These are phyloP conservation scores for Galaxea fascicularis DNA, from an alignment of 92 coral and sea anemone species.

Conservation along the genomic window DNA sequence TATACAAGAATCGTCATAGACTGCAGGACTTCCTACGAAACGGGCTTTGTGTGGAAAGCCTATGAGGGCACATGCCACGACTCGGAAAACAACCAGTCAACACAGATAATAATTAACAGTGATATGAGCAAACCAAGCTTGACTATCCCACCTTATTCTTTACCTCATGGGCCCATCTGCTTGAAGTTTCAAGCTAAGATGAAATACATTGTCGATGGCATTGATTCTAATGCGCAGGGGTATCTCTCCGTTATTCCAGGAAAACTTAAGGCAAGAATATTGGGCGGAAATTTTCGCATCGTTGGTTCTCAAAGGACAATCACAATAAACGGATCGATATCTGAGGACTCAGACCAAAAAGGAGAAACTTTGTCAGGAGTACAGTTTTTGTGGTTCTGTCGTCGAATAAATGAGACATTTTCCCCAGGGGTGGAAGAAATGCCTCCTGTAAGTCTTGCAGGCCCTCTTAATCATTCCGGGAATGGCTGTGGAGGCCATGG, in stretches of 20 bases:
- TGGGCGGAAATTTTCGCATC: constrained; percentile 67
- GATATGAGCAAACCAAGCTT: constrained; percentile 48
- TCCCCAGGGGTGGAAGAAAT: constrained; percentile 3
- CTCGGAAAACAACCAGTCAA: not conserved
- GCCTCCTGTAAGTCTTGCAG: not conserved
- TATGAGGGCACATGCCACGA: constrained; percentile 12
- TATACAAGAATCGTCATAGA: constrained; percentile 38
- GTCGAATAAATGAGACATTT: constrained; percentile 36
- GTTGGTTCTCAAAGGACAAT: constrained; percentile 48
- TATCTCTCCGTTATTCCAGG: constrained; percentile 58
- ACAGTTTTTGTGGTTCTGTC: constrained; percentile 60
- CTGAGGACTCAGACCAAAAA: constrained; percentile 65
- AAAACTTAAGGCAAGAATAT: constrained; percentile 49
- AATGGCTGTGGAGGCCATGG: constrained; percentile 54
- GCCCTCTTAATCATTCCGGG: not conserved
- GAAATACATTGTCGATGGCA: constrained; percentile 54
- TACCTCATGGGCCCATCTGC: constrained; percentile 58
- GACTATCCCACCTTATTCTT: constrained; percentile 58
- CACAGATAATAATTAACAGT: not conserved
- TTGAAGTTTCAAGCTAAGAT: constrained; percentile 56
- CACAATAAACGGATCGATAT: constrained; percentile 46
- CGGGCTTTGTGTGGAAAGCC: constrained; percentile 66
- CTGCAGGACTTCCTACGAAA: constrained; percentile 69
- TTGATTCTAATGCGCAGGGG: constrained; percentile 37
- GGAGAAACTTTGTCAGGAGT: constrained; percentile 47